A percentile compares a stretch with the other conserved stretches of the same genome.
These are phyloP conservation scores for Cabera pusaria DNA, from an alignment of 2,888 invertebrate genomes.

Conservation along the genomic window DNA sequence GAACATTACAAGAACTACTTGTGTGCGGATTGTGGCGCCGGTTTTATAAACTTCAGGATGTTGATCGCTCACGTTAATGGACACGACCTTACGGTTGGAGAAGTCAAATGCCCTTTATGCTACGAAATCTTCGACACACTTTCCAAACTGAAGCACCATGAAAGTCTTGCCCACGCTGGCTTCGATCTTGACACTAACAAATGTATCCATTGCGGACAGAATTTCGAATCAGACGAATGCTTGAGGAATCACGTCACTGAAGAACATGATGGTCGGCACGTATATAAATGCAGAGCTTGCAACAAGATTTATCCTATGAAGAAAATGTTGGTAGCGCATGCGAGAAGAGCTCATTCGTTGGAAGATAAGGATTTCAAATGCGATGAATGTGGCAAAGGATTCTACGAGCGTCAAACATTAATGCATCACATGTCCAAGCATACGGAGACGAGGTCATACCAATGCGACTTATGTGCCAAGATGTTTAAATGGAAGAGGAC, in stretches of 20 bases:
- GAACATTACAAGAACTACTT: slow-evolving; percentile 55
- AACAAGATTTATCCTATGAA: slow-evolving; percentile 52
- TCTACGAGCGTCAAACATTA: slow-evolving; percentile 45
- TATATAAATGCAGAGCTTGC: slow-evolving; percentile 56
- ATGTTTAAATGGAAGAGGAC: slow-evolving; percentile 52
- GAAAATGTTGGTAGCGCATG: slow-evolving; percentile 47
- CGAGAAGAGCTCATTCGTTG: slow-evolving; percentile 63
- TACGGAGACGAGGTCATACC: slow-evolving; percentile 47
- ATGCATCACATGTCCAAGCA: slow-evolving; percentile 56
- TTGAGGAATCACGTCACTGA: slow-evolving; percentile 53
- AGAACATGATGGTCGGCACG: slow-evolving; percentile 47
- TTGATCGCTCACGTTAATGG: slow-evolving; percentile 42
- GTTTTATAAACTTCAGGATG: slow-evolving; percentile 33
- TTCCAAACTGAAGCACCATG: slow-evolving; percentile 12
- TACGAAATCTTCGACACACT: slow-evolving; percentile 17
- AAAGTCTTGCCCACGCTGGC: slow-evolving; percentile 11
- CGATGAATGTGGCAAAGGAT: slow-evolving; percentile 63
- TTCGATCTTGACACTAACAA: slow-evolving; percentile 31
- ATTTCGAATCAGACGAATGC: slow-evolving; percentile 40
- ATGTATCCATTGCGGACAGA: slow-evolving; percentile 53
- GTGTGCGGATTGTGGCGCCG: slow-evolving; percentile 49
- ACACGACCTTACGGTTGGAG: slow-evolving; percentile 44
- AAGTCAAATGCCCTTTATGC: slow-evolving; percentile 29
- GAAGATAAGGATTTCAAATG: slow-evolving; percentile 61
- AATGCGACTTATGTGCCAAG: slow-evolving; percentile 58